Percentiles rank a stretch among this genome's conserved stretches.
These are phyloP conservation scores for Sturnira hondurensis DNA, from an alignment of 2,113 vertebrate species.

Conservation along the genomic window DNA sequence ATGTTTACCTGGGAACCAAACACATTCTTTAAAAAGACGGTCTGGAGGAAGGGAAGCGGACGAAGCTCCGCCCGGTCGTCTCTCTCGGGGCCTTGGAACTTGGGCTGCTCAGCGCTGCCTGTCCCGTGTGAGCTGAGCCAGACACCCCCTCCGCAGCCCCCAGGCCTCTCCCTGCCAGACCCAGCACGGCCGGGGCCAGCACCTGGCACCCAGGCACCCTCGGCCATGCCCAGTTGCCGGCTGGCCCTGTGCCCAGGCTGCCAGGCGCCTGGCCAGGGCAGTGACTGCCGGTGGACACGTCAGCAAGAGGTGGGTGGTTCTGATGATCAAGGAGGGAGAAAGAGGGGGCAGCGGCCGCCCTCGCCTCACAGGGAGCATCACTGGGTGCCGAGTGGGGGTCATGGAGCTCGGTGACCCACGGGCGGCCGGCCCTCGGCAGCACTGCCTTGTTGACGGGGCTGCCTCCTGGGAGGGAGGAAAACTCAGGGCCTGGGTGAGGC, in stretches of 20 bases:
- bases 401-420: rapidly evolving
- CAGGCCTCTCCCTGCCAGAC: background rate
- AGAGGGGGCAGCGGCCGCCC: background rate
- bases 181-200: rapidly evolving
- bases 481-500: background rate
- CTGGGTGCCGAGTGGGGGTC: rapidly evolving
- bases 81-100: background rate
- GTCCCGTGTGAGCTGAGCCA: rapidly evolving
- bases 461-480: background rate
- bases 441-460: rapidly evolving
- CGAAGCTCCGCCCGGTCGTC: rapidly evolving
- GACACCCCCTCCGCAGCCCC: rapidly evolving
- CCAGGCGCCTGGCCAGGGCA: background rate
- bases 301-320: background rate
- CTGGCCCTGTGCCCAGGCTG: background rate
- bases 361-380: rapidly evolving
- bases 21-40: background rate
- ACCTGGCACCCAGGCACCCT: background rate
- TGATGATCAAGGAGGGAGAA: background rate
- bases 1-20: background rate
- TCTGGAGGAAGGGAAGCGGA: background rate
- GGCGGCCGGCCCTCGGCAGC: too few species aligned
- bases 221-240: background rate
- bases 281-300: background rate
- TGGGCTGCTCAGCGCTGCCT: rapidly evolving